A percentile compares a stretch with the other conserved stretches of the same genome.
These are phyloP conservation scores for Alosa sapidissima DNA, from an alignment of 2,797 vertebrate species.

Conservation along the genomic window DNA sequence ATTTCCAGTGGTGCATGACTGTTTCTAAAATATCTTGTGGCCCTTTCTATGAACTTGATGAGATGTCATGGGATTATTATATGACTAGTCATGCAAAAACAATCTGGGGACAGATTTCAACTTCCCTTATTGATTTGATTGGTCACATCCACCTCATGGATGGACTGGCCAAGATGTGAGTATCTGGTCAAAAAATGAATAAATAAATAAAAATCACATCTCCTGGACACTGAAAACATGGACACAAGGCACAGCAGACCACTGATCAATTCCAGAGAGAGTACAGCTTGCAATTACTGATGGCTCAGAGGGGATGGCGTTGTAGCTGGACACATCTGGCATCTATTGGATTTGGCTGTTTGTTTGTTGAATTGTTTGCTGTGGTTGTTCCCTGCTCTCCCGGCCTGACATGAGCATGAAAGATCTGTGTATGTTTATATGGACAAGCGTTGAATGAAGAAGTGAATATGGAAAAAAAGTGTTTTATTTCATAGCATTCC, in stretches of 20 bases:
- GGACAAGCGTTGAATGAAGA: slow-evolving; percentile 19
- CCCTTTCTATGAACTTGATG: neutral
- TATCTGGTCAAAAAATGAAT: neutral
- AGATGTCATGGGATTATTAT: neutral
- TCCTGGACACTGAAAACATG: neutral
- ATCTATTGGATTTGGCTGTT: slow-evolving; percentile 53
- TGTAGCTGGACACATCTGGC: slow-evolving; percentile 53
- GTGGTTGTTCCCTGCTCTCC: slow-evolving; percentile 36
- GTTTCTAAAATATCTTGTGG: neutral
- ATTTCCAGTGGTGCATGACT: neutral
- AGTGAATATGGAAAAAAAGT: slow-evolving; percentile 27
- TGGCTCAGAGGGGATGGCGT: slow-evolving; percentile 47
- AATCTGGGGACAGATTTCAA: neutral
- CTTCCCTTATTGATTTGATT: neutral
- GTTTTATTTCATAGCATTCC: slow-evolving; percentile 27
- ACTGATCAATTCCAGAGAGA: slow-evolving; percentile 17
- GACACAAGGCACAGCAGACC: slow-evolving; percentile 5
- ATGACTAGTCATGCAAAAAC: neutral
- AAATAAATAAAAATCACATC: neutral
- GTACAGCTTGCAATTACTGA: slow-evolving; percentile 17
- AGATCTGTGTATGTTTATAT: slow-evolving; percentile 32
- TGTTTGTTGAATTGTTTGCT: slow-evolving; percentile 55
- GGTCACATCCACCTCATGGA: neutral
- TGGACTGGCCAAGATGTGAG: neutral
- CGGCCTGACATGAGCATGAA: slow-evolving; percentile 30